Conservation (phyloP, 2,797 vertebrate genomes). For the Trachops cirrhosus region DNA sequence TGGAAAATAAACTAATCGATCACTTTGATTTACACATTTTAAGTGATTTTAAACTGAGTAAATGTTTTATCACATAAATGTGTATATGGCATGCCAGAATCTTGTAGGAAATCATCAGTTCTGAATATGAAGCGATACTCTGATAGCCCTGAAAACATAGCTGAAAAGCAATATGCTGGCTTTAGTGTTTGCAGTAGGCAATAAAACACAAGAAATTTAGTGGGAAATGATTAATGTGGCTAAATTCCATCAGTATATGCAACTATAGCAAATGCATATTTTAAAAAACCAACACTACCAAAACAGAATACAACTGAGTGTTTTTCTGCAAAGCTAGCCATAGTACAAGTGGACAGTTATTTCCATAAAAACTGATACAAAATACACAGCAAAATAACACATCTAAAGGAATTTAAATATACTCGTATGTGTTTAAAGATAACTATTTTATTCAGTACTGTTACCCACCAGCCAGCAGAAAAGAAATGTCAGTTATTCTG, state of each 20-base stretch:
- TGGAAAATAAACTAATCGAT: background rate
- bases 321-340: background rate
- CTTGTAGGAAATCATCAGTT: constrained; percentile 3
- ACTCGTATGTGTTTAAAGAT: background rate
- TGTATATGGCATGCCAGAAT: background rate
- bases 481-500: background rate
- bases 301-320: background rate
- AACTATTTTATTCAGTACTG: background rate
- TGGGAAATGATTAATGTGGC: background rate
- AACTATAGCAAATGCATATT: background rate
- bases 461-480: background rate
- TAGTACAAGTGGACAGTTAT: background rate
- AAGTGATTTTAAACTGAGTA: background rate
- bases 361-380: background rate
- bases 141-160: background rate
- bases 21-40: background rate
- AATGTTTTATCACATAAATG: background rate
- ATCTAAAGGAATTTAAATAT: background rate
- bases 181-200: background rate
- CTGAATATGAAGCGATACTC: background rate
- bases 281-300: background rate
- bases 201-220: constrained; percentile 22
- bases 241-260: background rate
- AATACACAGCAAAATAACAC: background rate
- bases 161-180: background rate